A percentile compares a stretch with the other conserved stretches of the same genome.
Conservation (phyloP, 1,140 invertebrate genomes). For the Rhopalosiphum padi region DNA sequence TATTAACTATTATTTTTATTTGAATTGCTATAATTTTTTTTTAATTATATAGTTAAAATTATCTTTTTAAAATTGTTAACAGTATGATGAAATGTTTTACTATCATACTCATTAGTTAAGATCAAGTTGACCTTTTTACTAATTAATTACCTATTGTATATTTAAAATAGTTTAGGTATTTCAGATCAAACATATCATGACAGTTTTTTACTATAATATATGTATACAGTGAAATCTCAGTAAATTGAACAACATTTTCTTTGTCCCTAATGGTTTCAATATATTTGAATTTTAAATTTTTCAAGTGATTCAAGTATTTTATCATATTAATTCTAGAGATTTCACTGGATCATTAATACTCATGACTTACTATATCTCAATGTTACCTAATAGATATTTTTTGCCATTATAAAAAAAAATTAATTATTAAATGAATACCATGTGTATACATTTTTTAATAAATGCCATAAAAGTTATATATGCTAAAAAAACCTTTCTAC, state of each 20-base stretch:
- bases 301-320: background rate
- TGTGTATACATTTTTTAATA: background rate
- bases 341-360: background rate
- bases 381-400: background rate
- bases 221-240: background rate
- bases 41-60: background rate
- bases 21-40: background rate
- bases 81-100: background rate
- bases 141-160: constrained; percentile 9
- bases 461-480: background rate
- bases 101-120: background rate
- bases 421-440: background rate
- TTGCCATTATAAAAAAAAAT: background rate
- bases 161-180: constrained; percentile 18
- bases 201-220: background rate
- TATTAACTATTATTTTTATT: constrained; percentile 27
- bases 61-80: background rate
- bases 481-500: background rate
- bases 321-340: background rate
- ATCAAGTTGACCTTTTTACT: background rate
- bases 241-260: background rate
- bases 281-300: background rate
- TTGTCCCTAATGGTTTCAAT: background rate
- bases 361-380: background rate
- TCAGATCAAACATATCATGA: constrained; percentile 41